phyloP scores from a whole-genome alignment of 30 jellyfish, hydroid and myxozoan species.

The Aurelia aurita region DNA sequence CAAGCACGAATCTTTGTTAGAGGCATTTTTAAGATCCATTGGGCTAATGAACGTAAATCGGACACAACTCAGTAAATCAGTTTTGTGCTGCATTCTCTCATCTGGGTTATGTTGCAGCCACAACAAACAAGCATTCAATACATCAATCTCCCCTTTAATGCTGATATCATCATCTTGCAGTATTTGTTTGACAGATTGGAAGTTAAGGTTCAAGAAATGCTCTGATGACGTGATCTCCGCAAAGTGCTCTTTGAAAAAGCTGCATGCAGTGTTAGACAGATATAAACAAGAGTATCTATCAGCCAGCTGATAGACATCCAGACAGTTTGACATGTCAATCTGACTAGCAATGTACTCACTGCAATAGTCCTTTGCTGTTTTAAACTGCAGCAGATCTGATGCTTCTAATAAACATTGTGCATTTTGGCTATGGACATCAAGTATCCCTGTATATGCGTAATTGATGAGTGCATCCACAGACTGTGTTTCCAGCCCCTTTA shows the following conservation, averaged over 20 bases:
- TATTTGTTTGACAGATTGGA: slow-evolving; percentile 20
- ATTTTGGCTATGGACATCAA: slow-evolving; percentile 50
- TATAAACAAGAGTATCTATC: slow-evolving; percentile 39
- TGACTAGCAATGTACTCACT: slow-evolving; percentile 64
- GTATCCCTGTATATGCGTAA: slow-evolving; percentile 82
- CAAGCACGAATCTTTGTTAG: not conserved
- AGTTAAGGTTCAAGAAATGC: slow-evolving; percentile 38
- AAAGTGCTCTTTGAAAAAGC: slow-evolving; percentile 61
- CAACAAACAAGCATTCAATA: slow-evolving; percentile 41
- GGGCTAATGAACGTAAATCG: slow-evolving; percentile 76
- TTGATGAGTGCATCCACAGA: slow-evolving; percentile 60
- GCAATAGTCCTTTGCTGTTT: slow-evolving; percentile 64
- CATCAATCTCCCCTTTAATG: slow-evolving; percentile 55
- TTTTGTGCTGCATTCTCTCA: slow-evolving; percentile 9
- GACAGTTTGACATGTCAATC: slow-evolving; percentile 69
- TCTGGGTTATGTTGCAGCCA: slow-evolving; percentile 67
- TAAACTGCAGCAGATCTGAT: slow-evolving; percentile 88
- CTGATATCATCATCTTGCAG: slow-evolving; percentile 54
- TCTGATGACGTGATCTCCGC: slow-evolving; percentile 32
- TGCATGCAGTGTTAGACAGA: slow-evolving; percentile 30
- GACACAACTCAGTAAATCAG: slow-evolving; percentile 45
- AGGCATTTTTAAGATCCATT: slow-evolving; percentile 27
- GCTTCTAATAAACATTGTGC: slow-evolving; percentile 83
- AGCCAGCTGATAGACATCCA: slow-evolving; percentile 81
- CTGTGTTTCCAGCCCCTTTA: slow-evolving; percentile 68